Evolutionary conservation across 2,797 vertebrate genomes (phyloP), one percentile per base, ranked within the genome.

Genomic region (Varecia variegata): DNA sequence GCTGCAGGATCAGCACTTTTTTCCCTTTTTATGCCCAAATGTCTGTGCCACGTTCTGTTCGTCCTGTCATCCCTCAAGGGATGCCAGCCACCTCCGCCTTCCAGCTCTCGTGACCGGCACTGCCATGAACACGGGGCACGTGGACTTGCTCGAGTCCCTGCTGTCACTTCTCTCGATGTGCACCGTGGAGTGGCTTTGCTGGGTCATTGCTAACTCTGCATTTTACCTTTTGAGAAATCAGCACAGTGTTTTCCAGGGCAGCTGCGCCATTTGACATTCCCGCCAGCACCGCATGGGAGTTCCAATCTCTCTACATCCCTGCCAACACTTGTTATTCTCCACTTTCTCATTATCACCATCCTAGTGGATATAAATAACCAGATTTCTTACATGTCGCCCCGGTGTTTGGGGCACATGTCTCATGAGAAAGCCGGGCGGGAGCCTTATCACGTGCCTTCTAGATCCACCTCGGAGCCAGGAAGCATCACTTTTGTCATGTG

Each of bases 251-350:
- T 62, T 17, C 38, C 43, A 10, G 15, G 7, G 67, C 9, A 32
- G 65, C 50, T 12, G 6, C 32, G 14, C 45, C 7, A 0, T 5
- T 7, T 32, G 12, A 38, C 12, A 1, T 17, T 47, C 77, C 56
- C 40, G 30, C 5, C 23, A 1, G 18, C n/a, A 2, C 21, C 7
- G 32, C 14, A 0, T 0, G 0, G 13, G 13, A 7, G 10, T 6
- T 5, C 60, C 9, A 4, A 0, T 14, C 18, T 8, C 45, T 54
- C 60, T 30, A 14, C 4, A 14, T 38, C 15, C 40, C 23, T 4
- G 12, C 5, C 30, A 3, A 2, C 40, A 8, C 82, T 50, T 47
- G n/a, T 7, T 20, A 58, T 14, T 25, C 60, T 35, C 23, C 4
- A 11, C 9, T 40, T 47, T 21, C 7, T 4, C 4, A 38, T 17